A percentile compares a stretch with the other conserved stretches of the same genome.
phyloP scores from a whole-genome alignment of 2,888 invertebrate species.

The Ditula angustiorana region DNA sequence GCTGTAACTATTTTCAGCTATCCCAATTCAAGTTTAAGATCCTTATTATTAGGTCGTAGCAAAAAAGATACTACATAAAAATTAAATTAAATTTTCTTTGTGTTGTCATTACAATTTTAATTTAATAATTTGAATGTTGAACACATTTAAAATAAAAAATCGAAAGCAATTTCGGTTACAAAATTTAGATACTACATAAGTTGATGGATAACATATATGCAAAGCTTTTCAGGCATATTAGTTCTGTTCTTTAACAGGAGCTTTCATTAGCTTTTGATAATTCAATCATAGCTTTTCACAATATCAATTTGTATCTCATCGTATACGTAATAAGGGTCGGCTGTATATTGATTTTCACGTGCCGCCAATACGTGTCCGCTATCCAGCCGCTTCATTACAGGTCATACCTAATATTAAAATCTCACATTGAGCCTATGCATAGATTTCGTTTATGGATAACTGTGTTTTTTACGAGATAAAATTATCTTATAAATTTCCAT shows the following conservation, averaged over 20 bases:
- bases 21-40: not conserved
- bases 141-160: no score
- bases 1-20: no score
- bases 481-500: not conserved
- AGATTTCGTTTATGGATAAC: slow-evolving; percentile 1
- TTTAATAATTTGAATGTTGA: no score
- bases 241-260: not conserved
- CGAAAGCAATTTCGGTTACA: no score
- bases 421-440: not conserved
- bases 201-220: not conserved
- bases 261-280: slow-evolving; percentile 16
- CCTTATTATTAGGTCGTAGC: no score
- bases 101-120: no score
- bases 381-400: slow-evolving; percentile 32
- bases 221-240: not conserved
- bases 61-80: no score
- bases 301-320: slow-evolving; percentile 43
- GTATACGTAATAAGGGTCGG: slow-evolving; percentile 31
- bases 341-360: slow-evolving; percentile 55
- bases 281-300: no score
- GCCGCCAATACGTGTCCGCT: slow-evolving; percentile 47
- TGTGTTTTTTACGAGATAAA: not conserved
- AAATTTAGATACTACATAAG: no score
- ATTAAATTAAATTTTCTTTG: no score
- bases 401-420: slow-evolving; percentile 6